phyloP scores from a whole-genome alignment of 2,888 invertebrate species.

The Aromia moschata region DNA sequence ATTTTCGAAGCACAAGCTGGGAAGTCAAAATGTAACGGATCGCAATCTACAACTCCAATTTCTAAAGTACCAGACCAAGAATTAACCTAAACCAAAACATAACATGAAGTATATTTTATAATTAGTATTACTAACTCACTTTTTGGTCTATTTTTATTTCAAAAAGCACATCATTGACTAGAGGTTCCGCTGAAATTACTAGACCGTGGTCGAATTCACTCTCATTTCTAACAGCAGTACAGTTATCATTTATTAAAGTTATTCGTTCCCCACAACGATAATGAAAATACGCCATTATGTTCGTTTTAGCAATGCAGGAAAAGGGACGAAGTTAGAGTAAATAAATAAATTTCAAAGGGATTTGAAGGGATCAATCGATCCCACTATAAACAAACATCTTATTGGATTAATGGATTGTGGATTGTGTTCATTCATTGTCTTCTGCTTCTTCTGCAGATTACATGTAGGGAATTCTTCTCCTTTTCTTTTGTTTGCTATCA shows the following conservation, averaged over 20 bases:
- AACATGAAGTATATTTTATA: no score
- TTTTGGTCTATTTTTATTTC: constrained; percentile 90
- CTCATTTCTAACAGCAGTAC: constrained; percentile 81
- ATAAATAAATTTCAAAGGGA: no score
- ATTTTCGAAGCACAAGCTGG: constrained; percentile 82
- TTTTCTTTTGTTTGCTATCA: no score
- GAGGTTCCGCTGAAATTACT: constrained; percentile 82
- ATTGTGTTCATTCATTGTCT: no score
- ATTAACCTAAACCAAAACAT: constrained; percentile 76
- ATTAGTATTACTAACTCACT: no score
- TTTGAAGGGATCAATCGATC: no score
- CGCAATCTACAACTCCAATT: constrained; percentile 77
- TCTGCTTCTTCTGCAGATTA: no score
- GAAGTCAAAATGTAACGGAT: constrained; percentile 74
- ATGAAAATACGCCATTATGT: constrained; percentile 72
- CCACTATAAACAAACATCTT: no score
- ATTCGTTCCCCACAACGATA: constrained; percentile 86
- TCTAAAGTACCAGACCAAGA: constrained; percentile 82
- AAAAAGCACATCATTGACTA: constrained; percentile 83
- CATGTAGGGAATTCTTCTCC: no score
- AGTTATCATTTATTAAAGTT: constrained; percentile 82
- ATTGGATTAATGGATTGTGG: no score
- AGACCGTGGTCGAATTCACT: constrained; percentile 90
- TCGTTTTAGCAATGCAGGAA: no score
- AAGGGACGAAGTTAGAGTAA: no score